Percentiles rank a stretch among this genome's conserved stretches.
These are phyloP conservation scores for Rhamnusium bicolor DNA, from an alignment of 2,888 invertebrate species.

Conservation along the genomic window DNA sequence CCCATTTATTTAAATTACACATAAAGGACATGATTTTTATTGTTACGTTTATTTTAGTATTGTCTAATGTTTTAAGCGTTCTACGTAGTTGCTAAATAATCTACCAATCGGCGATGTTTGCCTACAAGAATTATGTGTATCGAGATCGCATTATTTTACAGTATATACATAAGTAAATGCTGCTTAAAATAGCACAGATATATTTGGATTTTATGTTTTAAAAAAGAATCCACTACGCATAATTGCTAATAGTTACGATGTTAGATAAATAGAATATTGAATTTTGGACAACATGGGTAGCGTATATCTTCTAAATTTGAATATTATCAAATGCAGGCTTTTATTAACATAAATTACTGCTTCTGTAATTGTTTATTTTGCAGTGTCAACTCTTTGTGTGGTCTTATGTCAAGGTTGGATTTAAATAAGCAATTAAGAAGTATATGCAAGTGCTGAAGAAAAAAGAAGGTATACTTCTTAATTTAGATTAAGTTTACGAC, in stretches of 20 bases:
- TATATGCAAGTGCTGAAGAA: background rate
- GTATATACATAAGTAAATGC: background rate
- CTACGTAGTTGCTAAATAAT: background rate
- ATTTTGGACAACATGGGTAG: too few species aligned
- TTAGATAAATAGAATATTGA: background rate
- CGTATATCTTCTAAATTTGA: too few species aligned
- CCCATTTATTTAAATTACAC: background rate
- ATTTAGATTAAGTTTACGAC: too few species aligned
- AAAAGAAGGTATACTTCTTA: too few species aligned
- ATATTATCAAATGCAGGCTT: background rate
- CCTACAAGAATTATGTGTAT: background rate
- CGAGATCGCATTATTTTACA: background rate
- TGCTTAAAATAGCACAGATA: background rate
- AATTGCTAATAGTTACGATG: background rate
- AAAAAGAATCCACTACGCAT: background rate
- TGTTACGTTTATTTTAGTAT: background rate
- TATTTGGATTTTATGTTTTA: slow-evolving; percentile 9
- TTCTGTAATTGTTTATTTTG: background rate
- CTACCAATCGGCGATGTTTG: background rate
- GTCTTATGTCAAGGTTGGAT: background rate
- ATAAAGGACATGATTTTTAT: background rate
- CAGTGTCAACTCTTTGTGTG: background rate
- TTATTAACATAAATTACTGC: too few species aligned
- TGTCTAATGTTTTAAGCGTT: background rate
- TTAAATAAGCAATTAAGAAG: background rate